Percentiles rank a stretch among this genome's conserved stretches.
phyloP scores from a whole-genome alignment of 2,113 vertebrate species.

The Hiodon alosoides region DNA sequence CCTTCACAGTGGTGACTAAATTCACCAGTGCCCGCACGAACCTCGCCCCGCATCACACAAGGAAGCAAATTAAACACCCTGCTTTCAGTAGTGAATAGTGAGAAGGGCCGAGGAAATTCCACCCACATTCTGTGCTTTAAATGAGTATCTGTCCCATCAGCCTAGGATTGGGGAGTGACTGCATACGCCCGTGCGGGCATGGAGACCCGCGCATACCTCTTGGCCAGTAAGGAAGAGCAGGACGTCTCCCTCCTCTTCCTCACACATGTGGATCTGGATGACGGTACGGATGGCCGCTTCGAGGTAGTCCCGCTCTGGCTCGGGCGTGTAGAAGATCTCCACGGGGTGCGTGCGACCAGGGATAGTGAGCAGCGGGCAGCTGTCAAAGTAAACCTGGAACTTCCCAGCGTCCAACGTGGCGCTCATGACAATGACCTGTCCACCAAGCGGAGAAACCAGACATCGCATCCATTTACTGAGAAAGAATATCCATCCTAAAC shows the following conservation, averaged over 20 bases:
- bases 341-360: conserved; percentile 93
- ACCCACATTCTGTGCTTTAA: no score
- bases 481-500: no score
- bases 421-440: conserved; percentile 92
- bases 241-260: conserved; percentile 86
- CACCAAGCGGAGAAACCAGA: no score
- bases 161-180: no score
- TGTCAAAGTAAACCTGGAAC: conserved; percentile 96
- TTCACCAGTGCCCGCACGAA: conserved; percentile 59
- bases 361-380: conserved; percentile 88
- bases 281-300: conserved; percentile 94
- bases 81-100: no score
- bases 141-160: no score
- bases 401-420: conserved; percentile 92
- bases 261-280: conserved; percentile 96
- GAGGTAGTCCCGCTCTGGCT: conserved; percentile 91
- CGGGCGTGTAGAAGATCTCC: conserved; percentile 96
- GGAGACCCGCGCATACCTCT: conserved; percentile 67
- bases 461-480: no score
- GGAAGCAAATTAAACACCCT: no score
- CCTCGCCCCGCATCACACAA: conserved; percentile 54
- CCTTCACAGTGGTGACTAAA: conserved; percentile 53
- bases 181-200: background rate
- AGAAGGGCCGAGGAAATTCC: background rate
- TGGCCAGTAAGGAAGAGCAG: conserved; percentile 93